Base-by-base conservation (phyloP, 2,113 vertebrate genomes). In the Xyliphius kryptos region DNA sequence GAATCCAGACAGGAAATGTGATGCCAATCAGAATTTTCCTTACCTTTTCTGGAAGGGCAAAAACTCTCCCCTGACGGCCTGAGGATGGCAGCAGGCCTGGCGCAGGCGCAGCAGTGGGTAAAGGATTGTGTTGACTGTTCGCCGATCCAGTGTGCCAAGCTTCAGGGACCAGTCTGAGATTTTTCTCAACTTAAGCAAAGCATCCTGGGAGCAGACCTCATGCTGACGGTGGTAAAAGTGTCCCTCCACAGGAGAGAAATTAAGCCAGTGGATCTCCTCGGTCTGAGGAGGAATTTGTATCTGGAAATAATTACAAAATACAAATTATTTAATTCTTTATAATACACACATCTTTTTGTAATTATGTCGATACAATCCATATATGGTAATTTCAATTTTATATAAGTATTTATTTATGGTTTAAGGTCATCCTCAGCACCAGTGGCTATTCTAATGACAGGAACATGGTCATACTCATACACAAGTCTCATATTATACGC, bases 141-240 rank as follows among this genome's bases (percentile, higher is more conserved):
- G 91, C n/a, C 96, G 83, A 83, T 99, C 95, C 9, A 99, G 84
- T 75, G 90, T 95, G 69, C 95, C 93, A 5, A 99, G 89, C 69
- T 92, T 95, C 48, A 97, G 84, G 40, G 88, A 90, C 96, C 96
- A 99, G 82, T 99, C 96, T 0, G 92, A 91, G 82, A 99, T 94
- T 82, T 95, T 97, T 72, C 94, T 86, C 75, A 99, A 87, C 76
- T 97, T 95, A 57, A 89, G 84, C 77, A 97, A 77, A 0, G 91
- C 94, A 48, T 99, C 95, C 81, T 95, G 95, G 69, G 94, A 99
- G 82, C 96, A 99, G 76, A 96, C 92, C 66, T 99, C 96, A 1
- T 96, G 95, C 80, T 98, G 96, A 1, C 96, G 91, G 74, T 95
- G 93, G 79, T 99, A 99, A 78, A 99, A 99, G 78, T 99, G 96